Evolutionary conservation across 2,888 invertebrate genomes (phyloP), one percentile per base, ranked within the genome.

Genomic region (Tineola bisselliella): DNA sequence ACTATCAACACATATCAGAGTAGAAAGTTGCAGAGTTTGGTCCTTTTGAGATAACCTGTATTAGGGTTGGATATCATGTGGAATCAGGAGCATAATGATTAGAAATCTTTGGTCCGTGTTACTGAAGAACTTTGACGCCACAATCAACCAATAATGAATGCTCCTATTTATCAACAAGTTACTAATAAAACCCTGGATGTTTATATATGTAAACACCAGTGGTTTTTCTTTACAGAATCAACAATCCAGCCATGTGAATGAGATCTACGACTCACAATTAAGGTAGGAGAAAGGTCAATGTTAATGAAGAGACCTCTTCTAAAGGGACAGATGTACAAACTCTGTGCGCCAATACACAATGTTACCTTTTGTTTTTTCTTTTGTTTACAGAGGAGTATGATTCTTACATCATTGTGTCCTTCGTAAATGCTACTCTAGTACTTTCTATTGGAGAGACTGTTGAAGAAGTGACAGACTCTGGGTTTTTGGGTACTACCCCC

Each of bases 401-500:
- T 90, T 96, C 99, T 61, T 99, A 99, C 90, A 99, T 99, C 90
- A 97, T 99, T 80, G 99, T 99, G 71, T 99, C 99, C 60, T 99
- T 99, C 93, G 95, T 98, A 65, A 90, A 90, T 70, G 99, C 99
- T 68, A 99, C 99, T 13, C 91, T 99, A 73, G 99, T 99, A 66
- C 90, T 99, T 72, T 98, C 98, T 70, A 99, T 99, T 77, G 99
- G 99, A 68, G 99, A 99, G 84, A 99, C 99, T 12, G 99, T 99
- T n/a, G 99, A 99, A 84, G 99, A 99, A 92, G 99, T 99, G 19
- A 98, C 99, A 0, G 99, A 99, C 82, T 99, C 99, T 64, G 99
- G 99, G 54, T 99, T 99, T 81, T 89, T 99, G 71, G 99, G 99
- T 63, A 99, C 99, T 0, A 99, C 99, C 0, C 98, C 99, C 0